Evolutionary conservation across 1,140 invertebrate genomes (phyloP).

Genomic region (Oryzaephilus surinamensis): DNA sequence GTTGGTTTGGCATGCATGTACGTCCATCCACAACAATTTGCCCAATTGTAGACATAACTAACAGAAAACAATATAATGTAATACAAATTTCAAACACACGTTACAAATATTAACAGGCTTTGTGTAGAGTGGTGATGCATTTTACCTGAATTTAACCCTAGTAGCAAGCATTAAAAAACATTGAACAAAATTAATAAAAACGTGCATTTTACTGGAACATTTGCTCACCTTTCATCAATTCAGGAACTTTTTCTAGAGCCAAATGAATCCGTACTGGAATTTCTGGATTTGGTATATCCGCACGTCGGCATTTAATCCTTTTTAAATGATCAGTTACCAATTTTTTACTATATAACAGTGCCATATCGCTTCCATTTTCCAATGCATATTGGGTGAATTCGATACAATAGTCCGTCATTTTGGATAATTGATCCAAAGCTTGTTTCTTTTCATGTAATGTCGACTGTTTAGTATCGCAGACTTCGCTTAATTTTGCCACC

Average conservation of each 20-base stretch:
- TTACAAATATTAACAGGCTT: not conserved
- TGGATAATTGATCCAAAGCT: conserved; percentile 64
- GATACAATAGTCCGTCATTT: conserved; percentile 77
- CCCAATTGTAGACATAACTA: conserved; percentile 61
- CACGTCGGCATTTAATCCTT: conserved; percentile 64
- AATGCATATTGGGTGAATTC: conserved; percentile 69
- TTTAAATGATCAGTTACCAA: conserved; percentile 61
- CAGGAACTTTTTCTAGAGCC: conserved; percentile 63
- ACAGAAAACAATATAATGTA: conserved; percentile 10
- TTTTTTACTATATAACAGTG: conserved; percentile 74
- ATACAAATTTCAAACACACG: not conserved
- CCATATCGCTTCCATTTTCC: conserved; percentile 69
- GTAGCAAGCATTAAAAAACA: conserved; percentile 13
- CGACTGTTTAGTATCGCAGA: conserved; percentile 73
- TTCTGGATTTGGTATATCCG: conserved; percentile 75
- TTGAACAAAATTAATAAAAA: conserved; percentile 7
- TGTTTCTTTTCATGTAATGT: conserved; percentile 73
- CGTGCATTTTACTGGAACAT: conserved; percentile 1
- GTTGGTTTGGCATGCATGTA: conserved; percentile 41
- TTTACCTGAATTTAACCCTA: conserved; percentile 29
- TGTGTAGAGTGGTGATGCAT: too few relatives aligned
- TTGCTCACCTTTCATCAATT: conserved; percentile 58
- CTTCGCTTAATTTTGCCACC: conserved; percentile 64
- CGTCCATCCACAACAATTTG: conserved; percentile 68
- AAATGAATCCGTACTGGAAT: conserved; percentile 70